A percentile compares a stretch with the other conserved stretches of the same genome.
phyloP scores from a whole-genome alignment of 2,797 vertebrate genomes.

The Enteromius anoplus region DNA sequence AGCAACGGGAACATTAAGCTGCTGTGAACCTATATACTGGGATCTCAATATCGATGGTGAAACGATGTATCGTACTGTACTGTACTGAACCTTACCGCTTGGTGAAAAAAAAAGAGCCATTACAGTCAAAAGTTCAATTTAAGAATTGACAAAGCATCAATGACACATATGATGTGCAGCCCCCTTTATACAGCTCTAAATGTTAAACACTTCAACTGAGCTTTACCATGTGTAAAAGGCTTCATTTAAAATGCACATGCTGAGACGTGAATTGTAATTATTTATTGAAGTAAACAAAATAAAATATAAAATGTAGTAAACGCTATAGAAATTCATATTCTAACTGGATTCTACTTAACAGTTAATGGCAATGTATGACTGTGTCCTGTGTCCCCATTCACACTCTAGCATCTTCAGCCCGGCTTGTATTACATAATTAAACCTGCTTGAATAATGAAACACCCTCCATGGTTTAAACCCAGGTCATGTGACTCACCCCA shows the following conservation, averaged over 20 bases:
- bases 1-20: too few species aligned
- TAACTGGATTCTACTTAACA: neutral
- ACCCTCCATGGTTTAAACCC: constrained; percentile 12
- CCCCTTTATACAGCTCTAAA: neutral
- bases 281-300: neutral
- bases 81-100: neutral
- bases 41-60: too few species aligned
- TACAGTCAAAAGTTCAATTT: neutral
- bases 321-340: neutral
- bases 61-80: too few species aligned
- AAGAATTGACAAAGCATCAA: neutral
- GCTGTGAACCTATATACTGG: too few species aligned
- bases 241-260: neutral
- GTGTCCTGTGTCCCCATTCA: constrained; percentile 6
- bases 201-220: neutral
- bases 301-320: neutral
- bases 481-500: constrained; percentile 17
- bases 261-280: neutral
- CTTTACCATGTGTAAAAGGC: neutral
- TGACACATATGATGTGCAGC: neutral
- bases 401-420: constrained; percentile 16
- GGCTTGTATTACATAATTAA: constrained; percentile 41
- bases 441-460: constrained; percentile 28
- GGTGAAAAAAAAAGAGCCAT: neutral
- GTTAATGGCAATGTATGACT: neutral